Base-by-base conservation (phyloP, 2,888 invertebrate genomes). In the Lordiphosa fenestrarum region DNA sequence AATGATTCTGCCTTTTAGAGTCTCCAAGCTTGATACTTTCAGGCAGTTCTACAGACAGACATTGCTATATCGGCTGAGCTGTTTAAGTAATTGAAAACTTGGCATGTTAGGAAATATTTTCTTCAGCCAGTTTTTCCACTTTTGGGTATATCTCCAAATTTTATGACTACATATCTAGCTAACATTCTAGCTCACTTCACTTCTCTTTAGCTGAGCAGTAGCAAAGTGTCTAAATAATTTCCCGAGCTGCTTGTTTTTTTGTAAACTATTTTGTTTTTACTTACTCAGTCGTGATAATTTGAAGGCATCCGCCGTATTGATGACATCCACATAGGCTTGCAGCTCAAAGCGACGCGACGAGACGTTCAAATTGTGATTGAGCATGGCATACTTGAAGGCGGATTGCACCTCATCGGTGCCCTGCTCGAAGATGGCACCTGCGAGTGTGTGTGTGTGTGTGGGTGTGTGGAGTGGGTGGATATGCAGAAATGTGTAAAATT, bases 401-500 rank as follows among this genome's bases (percentile, higher is more conserved):
- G 95, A 94, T 90, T 96, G 96, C 57, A 96, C 95, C 88, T 97
- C 96, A 87, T 96, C 96, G 0, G 95, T 96, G 59, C 96, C 96
- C 88, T 96, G 96, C 85, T 96, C 96, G 88, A 97, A 97, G 84
- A 97, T 96, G 51, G 96, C 96, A 85, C 97, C 97, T 97, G 91
- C 7, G 91, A 60, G 42, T 48, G 21, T 59, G 53, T 56, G 25
- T 15, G 6, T 12, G 25, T 15, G 25, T 56, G 37, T 23, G 33
- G 12, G n/a, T n/a, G n/a, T n/a, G n/a, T n/a, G n/a, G n/a, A n/a
- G n/a, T 15, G 25, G 58, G 37, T 23, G 33, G 12, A 50, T 10
- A 56, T 47, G 59, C 36, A 50, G 55, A 70, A 52, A 65, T 54
- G 42, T 13, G 49, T 57, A 54, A 47, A 49, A 53, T 50, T 61